These are phyloP conservation scores for Pseudocheirus occidentalis DNA, from an alignment of 2,797 vertebrate species.

Conservation along the genomic window DNA sequence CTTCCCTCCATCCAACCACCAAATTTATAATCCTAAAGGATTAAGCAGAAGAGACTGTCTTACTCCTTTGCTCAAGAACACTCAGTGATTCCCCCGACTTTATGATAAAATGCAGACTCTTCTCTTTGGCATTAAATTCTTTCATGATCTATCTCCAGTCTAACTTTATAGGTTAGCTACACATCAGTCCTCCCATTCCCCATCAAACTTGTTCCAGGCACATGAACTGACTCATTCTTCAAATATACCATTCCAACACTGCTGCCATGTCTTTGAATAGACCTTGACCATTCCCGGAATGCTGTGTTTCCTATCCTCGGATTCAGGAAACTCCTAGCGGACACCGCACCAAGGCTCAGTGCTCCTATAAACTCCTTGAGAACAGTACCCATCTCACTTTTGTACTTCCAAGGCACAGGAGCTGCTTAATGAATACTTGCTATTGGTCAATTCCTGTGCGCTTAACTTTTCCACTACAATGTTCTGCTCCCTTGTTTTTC, in stretches of 20 bases:
- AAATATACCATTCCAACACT: not conserved
- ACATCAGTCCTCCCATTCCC: not conserved
- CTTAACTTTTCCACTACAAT: not conserved
- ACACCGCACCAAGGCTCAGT: accelerated
- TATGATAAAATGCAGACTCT: not conserved
- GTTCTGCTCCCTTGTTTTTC: not conserved
- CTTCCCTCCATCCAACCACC: not conserved
- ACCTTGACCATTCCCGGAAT: not conserved
- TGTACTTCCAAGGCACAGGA: not conserved
- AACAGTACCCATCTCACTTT: not conserved
- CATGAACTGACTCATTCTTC: not conserved
- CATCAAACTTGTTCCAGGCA: not conserved
- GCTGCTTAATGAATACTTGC: not conserved
- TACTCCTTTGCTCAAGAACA: too few relatives aligned
- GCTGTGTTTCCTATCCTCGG: not conserved
- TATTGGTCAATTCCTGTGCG: not conserved
- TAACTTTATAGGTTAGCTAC: not conserved
- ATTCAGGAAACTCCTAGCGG: not conserved
- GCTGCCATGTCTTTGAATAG: not conserved
- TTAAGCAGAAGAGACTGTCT: not conserved
- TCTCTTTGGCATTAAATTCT: not conserved
- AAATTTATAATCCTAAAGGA: not conserved
- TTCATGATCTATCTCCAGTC: not conserved
- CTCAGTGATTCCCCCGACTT: not conserved
- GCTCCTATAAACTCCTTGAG: not conserved